These are phyloP conservation scores for Thunnus albacares DNA, from an alignment of 2,797 vertebrate genomes.

Conservation along the genomic window DNA sequence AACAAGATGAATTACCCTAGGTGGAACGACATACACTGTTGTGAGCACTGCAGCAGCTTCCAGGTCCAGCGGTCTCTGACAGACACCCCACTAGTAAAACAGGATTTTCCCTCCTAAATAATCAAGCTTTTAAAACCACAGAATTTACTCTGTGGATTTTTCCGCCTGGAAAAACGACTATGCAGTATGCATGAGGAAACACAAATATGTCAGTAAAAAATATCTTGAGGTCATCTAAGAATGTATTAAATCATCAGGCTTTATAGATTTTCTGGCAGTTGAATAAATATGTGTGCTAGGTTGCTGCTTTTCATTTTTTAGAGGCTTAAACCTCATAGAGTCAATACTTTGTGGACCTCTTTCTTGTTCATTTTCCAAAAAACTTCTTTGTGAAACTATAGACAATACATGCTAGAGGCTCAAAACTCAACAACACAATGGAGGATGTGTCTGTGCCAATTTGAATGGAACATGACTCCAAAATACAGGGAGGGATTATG, in stretches of 20 bases:
- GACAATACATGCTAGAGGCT: constrained; percentile 8
- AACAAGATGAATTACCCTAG: constrained; percentile 50
- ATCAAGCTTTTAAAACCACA: constrained; percentile 57
- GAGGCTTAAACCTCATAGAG: background rate
- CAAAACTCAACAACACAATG: constrained; percentile 6
- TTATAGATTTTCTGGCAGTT: constrained; percentile 29
- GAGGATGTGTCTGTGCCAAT: constrained; percentile 9
- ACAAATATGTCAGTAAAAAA: constrained; percentile 60
- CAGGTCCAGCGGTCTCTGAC: constrained; percentile 30
- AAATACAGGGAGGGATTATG: constrained; percentile 28
- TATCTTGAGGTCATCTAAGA: constrained; percentile 53
- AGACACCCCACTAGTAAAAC: constrained; percentile 65
- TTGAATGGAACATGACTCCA: constrained; percentile 25
- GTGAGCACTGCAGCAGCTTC: constrained; percentile 34
- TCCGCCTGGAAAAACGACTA: constrained; percentile 64
- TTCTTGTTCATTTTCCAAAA: constrained; percentile 5
- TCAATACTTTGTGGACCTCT: constrained; percentile 11
- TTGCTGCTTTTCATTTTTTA: background rate
- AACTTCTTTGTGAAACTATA: constrained; percentile 18
- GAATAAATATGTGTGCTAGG: constrained; percentile 29
- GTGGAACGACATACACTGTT: constrained; percentile 23
- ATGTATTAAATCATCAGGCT: constrained; percentile 39
- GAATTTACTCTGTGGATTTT: constrained; percentile 67
- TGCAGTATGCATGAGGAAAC: constrained; percentile 57
- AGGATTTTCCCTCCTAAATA: constrained; percentile 56